These are phyloP conservation scores for Zygothrica quintamaculata DNA, from an alignment of 2,888 invertebrate species.

Conservation along the genomic window DNA sequence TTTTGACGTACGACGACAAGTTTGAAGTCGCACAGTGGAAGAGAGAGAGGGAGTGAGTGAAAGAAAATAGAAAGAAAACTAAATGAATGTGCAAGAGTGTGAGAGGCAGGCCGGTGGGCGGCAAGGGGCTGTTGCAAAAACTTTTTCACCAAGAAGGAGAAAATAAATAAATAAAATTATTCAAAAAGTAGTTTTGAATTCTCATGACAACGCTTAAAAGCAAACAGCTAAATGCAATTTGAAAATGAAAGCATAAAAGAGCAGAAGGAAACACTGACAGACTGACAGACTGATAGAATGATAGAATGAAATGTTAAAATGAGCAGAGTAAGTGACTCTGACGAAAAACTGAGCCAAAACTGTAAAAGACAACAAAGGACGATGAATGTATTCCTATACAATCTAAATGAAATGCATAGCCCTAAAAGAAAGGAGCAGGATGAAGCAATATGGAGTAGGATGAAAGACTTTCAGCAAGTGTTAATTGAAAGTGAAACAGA, in stretches of 20 bases:
- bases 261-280: too few species aligned
- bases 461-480: conserved; percentile 10
- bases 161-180: conserved; percentile 76
- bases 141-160: conserved; percentile 49
- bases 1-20: conserved; percentile 57
- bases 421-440: conserved; percentile 40
- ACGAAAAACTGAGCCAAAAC: conserved; percentile 31
- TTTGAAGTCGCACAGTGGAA: conserved; percentile 27
- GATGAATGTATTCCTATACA: conserved; percentile 25
- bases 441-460: not conserved
- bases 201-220: conserved; percentile 67
- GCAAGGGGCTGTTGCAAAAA: conserved; percentile 32
- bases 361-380: conserved; percentile 3
- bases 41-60: conserved; percentile 31
- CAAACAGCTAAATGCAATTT: conserved; percentile 75
- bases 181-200: conserved; percentile 70
- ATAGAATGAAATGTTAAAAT: conserved; percentile 61
- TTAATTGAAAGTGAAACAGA: conserved; percentile 45
- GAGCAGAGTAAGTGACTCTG: conserved; percentile 40
- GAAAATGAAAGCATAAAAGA: conserved; percentile 48
- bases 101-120: conserved; percentile 15
- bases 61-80: conserved; percentile 43
- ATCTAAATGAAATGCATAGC: conserved; percentile 65
- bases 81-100: conserved; percentile 54
- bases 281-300: too few species aligned